Evolutionary conservation across 2,888 invertebrate genomes (phyloP), one percentile per base, ranked within the genome.

Genomic region (Mesorhabditis belari): DNA sequence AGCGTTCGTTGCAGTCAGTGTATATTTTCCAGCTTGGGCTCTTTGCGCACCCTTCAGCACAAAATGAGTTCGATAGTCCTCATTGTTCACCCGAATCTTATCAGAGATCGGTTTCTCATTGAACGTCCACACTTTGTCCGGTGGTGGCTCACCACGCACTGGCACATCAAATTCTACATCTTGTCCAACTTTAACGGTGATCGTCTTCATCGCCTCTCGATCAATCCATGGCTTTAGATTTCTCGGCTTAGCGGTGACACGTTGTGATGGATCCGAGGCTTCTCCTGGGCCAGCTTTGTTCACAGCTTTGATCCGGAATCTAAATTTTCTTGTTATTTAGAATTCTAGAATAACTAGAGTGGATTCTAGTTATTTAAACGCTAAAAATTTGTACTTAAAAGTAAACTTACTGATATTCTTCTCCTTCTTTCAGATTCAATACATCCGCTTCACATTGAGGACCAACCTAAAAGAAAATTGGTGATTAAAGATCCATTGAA

Each of bases 231-330:
- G 85, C 68, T 82, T 82, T 57, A 85, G 84, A 62, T 71, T 94
- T 85, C 94, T 86, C 78, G 90, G 90, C 84, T 95, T 95, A 66
- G 93, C 92, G 77, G 93, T 89, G 70, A 94, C 90, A 58, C 92
- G 89, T 81, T 91, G 91, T 23, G 92, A 92, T 63, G 88, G 87
- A 80, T 93, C 92, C 75, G 91, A 91, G 3, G 94, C 92, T 84
- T 92, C 92, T 78, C 93, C 92, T 79, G 92, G 91, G 52, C 94
- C 94, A 58, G 90, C 94, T 82, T 91, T 91, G 84, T 94, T 94
- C 63, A 94, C 88, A 66, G 94, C 94, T 64, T 90, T 87, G 58
- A 94, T 87, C 73, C 93, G 87, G 84, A 93, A 94, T 84, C 85
- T n/a, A n/a, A n/a, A n/a, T n/a, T n/a, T n/a, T n/a, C n/a, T n/a